Conservation (phyloP, 2,797 vertebrate species). For the Pelobates cultripes region DNA sequence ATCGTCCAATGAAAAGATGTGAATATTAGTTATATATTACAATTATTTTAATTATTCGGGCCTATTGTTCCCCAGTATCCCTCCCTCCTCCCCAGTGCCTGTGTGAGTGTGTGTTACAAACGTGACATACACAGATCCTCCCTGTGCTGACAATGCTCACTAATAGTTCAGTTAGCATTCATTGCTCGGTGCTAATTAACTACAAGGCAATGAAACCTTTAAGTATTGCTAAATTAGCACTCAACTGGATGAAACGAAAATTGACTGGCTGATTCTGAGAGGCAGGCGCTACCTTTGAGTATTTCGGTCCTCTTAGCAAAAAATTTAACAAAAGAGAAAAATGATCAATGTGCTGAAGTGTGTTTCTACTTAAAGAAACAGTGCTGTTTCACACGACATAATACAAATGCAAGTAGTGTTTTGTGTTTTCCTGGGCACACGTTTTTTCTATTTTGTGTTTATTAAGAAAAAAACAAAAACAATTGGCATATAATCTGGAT, state of each 20-base stretch:
- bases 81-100: background rate
- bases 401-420: too few species aligned
- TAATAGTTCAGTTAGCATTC: conserved; percentile 55
- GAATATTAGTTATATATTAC: conserved; percentile 56
- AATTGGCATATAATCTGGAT: too few species aligned
- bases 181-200: conserved; percentile 54
- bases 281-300: conserved; percentile 26
- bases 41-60: conserved; percentile 52
- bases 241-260: conserved; percentile 55
- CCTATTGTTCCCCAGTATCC: conserved; percentile 58
- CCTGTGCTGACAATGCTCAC: conserved; percentile 44
- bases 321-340: conserved; percentile 38
- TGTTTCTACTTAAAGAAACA: conserved; percentile 16
- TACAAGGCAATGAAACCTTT: conserved; percentile 56
- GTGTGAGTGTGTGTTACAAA: conserved; percentile 34
- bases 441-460: too few species aligned
- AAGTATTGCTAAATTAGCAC: conserved; percentile 57
- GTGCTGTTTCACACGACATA: background rate
- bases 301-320: conserved; percentile 39
- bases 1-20: conserved; percentile 62
- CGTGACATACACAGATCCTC: conserved; percentile 41
- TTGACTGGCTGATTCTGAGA: conserved; percentile 50
- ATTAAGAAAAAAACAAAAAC: too few species aligned
- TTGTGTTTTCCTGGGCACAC: too few species aligned
- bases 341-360: conserved; percentile 44